Conservation (phyloP, 2,113 vertebrate genomes). For the Hippocampus abdominalis region DNA sequence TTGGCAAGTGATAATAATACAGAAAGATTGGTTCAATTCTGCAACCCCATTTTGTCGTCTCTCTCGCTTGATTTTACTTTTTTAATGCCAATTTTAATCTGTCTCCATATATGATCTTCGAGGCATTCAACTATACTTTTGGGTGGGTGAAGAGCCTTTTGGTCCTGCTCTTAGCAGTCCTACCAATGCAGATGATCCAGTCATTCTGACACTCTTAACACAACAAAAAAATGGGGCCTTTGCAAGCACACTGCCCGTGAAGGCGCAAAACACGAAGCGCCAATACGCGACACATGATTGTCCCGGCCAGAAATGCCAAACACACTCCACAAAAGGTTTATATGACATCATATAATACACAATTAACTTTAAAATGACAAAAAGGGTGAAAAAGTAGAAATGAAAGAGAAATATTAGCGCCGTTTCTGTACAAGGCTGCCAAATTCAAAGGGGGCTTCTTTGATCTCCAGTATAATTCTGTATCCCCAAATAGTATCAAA, state of each 20-base stretch:
- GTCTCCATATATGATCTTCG: no score
- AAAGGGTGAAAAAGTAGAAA: neutral
- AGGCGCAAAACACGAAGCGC: neutral
- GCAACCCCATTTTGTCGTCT: neutral
- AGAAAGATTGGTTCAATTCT: neutral
- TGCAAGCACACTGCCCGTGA: no score
- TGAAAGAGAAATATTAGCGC: neutral
- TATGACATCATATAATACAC: neutral
- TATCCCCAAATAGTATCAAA: no score
- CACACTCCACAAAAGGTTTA: neutral
- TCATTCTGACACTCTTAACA: no score
- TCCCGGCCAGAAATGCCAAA: neutral
- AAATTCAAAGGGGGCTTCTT: neutral
- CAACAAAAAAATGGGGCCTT: no score
- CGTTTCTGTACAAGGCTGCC: neutral
- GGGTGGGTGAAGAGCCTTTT: no score
- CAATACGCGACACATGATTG: neutral
- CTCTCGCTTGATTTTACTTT: neutral
- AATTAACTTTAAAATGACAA: neutral
- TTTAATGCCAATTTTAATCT: no score
- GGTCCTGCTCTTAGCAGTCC: no score
- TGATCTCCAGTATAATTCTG: no score
- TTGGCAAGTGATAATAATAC: no score
- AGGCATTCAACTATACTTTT: no score
- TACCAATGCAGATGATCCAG: no score